Base-by-base conservation (phyloP, 30 jellyfish, hydroid and myxozoan genomes). In the Hydractinia symbiolongicarpus region DNA sequence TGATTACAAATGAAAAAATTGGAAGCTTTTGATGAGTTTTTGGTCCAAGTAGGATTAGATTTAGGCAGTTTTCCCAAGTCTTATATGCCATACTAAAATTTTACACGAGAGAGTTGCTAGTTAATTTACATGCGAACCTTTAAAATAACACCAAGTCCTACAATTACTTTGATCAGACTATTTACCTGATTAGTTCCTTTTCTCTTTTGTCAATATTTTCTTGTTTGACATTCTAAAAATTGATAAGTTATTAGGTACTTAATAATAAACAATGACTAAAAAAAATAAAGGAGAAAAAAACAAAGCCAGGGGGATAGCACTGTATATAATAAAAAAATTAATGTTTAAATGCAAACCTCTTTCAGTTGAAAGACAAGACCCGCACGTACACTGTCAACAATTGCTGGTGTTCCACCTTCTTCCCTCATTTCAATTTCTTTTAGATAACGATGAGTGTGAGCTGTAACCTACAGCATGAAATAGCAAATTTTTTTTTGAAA, bases 371-470 rank as follows among this genome's bases (percentile, higher is more conserved):
- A 90, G 5, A 85, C 97, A 81, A 90, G 54, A 1, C 97, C 97
- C 69, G 97, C 95, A 53, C 97, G 85, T 3, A 90, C 82, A n/a
- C 94, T 79, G 55, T 82, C 97, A 4, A 86, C 88, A 55, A 90
- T 90, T 0, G 90, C 95, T 7, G 97, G 97, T 20, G 97, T 90
- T 14, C 97, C 97, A 14, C 96, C 95, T 75, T 90, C 97, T 78
- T 90, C 97, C 55, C 97, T 76, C 91, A 79, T 85, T 56, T 90
- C 97, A 56, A 90, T 82, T 19, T 90, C 97, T 61, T 90, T 81
- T 76, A 90, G 54, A 79, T 85, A 90, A 19, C 90, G 86, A 75
- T 90, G 97, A 0, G 94, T 79, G 61, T 81, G 82, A 21, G 78
- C 86, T 2, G 97, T 89, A 4, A 89, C 97, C 95, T 89, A 55